These are phyloP conservation scores for Ecdyonurus torrentis DNA, from an alignment of 2,888 invertebrate species.

Conservation along the genomic window DNA sequence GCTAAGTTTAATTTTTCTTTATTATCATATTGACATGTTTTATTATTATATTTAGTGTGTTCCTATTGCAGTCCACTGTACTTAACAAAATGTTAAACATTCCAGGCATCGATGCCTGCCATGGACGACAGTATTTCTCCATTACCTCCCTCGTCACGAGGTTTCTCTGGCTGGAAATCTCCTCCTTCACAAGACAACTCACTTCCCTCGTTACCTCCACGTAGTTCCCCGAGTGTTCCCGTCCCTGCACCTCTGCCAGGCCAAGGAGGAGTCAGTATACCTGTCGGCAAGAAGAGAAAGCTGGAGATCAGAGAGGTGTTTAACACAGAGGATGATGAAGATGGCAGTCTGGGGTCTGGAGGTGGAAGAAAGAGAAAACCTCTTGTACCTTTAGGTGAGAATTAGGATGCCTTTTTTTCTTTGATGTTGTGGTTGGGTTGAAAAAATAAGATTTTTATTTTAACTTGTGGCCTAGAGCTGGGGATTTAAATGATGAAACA, in stretches of 20 bases:
- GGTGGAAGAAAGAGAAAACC: constrained; percentile 48
- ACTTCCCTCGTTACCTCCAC: neutral
- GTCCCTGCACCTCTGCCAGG: neutral
- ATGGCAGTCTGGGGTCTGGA: constrained; percentile 29
- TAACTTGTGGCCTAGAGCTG: no score
- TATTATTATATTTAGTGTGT: no score
- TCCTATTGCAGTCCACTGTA: no score
- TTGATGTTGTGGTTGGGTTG: no score
- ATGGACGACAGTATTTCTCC: neutral
- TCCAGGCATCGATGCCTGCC: neutral
- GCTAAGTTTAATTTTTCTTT: no score
- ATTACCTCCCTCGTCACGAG: neutral
- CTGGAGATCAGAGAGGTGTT: constrained; percentile 71
- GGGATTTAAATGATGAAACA: no score
- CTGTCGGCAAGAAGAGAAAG: constrained; percentile 39
- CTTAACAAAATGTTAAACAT: no score
- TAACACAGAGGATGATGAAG: constrained; percentile 65
- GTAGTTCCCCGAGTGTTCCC: neutral
- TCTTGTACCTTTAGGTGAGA: constrained; percentile 53
- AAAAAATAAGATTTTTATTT: no score
- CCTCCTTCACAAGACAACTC: constrained; percentile 4
- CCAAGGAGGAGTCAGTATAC: neutral
- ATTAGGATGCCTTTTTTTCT: no score
- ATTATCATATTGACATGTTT: no score
- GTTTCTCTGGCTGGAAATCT: constrained; percentile 8